Evolutionary conservation across 2,113 vertebrate genomes (phyloP), one percentile per base, ranked within the genome.

Genomic region (Puma concolor): DNA sequence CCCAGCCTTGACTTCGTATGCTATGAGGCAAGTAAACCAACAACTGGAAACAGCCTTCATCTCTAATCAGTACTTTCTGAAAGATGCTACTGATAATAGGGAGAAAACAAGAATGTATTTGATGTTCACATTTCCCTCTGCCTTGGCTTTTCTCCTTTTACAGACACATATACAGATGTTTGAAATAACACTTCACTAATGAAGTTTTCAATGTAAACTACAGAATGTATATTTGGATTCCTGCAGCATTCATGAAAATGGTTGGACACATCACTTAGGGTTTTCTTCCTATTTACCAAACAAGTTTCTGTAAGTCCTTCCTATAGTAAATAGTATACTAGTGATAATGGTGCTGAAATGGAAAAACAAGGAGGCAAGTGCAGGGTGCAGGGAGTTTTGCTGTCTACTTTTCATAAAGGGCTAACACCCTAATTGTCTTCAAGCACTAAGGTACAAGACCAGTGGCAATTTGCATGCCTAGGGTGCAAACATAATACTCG

Each of bases 11-110:
- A 95, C 54, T 96, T 52, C 31, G 60, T n/a, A 0, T 1, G 15
- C 90, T 88, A 57, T 72, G 93, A 95, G 95, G 81, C 17, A 83
- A 74, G 19, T 57, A 89, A 83, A 95, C 88, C 41, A 83, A 91
- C 82, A 71, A 29, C 25, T 63, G 33, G 71, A 74, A 97, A 80
- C 7, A n/a, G 38, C 88, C 90, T 98, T 83, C 81, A 60, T 66
- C 87, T 87, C 88, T 48, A 97, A 94, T 93, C 96, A 93, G 93
- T 48, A 25, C 52, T 93, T 95, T 98, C 87, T 91, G 63, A 96
- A 97, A 95, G 87, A 97, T 81, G 76, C 36, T 31, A 21, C 66
- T 92, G 94, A 85, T 90, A 97, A 95, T 33, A 13, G 44, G n/a
- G 33, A 3, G 31, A 76, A 94, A 57, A 64, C 13, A 17, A 41